phyloP scores from a whole-genome alignment of 2,797 vertebrate genomes.

The Heliangelus exortis region DNA sequence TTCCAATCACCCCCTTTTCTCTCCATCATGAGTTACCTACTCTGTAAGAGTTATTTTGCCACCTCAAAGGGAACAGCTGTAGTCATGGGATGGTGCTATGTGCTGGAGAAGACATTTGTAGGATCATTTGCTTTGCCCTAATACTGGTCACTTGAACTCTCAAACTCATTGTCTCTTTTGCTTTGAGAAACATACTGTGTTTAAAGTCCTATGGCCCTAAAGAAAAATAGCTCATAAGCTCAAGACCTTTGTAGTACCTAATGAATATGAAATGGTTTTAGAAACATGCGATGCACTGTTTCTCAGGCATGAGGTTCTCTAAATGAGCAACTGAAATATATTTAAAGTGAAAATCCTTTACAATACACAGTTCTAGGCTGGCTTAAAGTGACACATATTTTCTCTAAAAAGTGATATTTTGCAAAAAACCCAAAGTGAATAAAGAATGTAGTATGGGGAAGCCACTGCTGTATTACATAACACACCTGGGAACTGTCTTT shows the following conservation, averaged over 20 bases:
- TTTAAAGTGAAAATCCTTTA: slow-evolving; percentile 65
- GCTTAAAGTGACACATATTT: slow-evolving; percentile 40
- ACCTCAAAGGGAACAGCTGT: not conserved
- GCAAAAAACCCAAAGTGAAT: not conserved
- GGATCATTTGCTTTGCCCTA: not conserved
- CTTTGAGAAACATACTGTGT: slow-evolving; percentile 64
- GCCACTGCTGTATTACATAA: not conserved
- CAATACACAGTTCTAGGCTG: slow-evolving; percentile 43
- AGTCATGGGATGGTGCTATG: not conserved
- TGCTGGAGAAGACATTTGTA: not conserved
- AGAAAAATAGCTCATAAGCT: slow-evolving; percentile 66
- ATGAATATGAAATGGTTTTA: slow-evolving; percentile 64
- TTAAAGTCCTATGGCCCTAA: slow-evolving; percentile 65
- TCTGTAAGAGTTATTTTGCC: not conserved
- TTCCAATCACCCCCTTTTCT: not conserved
- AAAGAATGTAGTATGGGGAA: not conserved
- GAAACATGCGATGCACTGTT: slow-evolving; percentile 57
- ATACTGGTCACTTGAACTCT: not conserved
- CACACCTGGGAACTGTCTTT: not conserved
- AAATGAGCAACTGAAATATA: slow-evolving; percentile 61
- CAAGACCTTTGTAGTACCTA: slow-evolving; percentile 48
- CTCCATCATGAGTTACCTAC: not conserved
- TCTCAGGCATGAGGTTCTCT: slow-evolving; percentile 60
- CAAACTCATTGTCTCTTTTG: slow-evolving; percentile 54
- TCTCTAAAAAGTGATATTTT: slow-evolving; percentile 43